A percentile compares a stretch with the other conserved stretches of the same genome.
phyloP scores from a whole-genome alignment of 2,888 invertebrate genomes.

The Aricia artaxerxes region DNA sequence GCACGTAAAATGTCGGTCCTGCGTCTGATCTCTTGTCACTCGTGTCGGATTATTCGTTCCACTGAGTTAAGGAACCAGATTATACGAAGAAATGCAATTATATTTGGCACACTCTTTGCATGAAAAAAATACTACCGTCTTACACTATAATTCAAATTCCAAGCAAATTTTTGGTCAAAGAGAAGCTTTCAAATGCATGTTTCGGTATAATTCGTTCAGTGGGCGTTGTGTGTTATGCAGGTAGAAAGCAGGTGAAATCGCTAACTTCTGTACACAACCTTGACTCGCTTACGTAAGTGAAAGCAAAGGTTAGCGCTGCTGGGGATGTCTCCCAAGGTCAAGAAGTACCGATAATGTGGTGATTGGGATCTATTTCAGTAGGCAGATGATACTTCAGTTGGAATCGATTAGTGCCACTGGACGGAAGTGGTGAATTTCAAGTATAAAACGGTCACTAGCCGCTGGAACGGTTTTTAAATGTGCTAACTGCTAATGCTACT shows the following conservation, averaged over 20 bases:
- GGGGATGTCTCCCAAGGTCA: conserved; percentile 27
- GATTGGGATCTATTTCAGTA: neutral
- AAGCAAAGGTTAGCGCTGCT: conserved; percentile 26
- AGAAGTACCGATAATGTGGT: neutral
- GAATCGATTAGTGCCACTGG: neutral
- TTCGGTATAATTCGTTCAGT: neutral
- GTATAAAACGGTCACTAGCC: neutral
- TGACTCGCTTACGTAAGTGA: conserved; percentile 26
- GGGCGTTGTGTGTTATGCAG: neutral
- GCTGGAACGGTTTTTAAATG: no score
- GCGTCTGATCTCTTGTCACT: neutral
- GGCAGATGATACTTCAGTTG: neutral
- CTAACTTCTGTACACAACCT: conserved; percentile 9
- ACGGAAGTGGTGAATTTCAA: neutral
- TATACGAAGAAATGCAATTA: neutral
- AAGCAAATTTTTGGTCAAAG: neutral
- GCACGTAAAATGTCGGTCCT: neutral
- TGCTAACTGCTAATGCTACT: no score
- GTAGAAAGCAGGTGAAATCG: conserved; percentile 20
- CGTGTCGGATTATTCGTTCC: no score
- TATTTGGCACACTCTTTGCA: neutral
- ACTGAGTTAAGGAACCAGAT: neutral
- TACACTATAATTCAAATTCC: neutral
- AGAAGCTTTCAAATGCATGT: neutral
- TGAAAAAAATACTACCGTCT: neutral